phyloP scores from a whole-genome alignment of 2,797 vertebrate genomes.

The Toxotes lorentzi region DNA sequence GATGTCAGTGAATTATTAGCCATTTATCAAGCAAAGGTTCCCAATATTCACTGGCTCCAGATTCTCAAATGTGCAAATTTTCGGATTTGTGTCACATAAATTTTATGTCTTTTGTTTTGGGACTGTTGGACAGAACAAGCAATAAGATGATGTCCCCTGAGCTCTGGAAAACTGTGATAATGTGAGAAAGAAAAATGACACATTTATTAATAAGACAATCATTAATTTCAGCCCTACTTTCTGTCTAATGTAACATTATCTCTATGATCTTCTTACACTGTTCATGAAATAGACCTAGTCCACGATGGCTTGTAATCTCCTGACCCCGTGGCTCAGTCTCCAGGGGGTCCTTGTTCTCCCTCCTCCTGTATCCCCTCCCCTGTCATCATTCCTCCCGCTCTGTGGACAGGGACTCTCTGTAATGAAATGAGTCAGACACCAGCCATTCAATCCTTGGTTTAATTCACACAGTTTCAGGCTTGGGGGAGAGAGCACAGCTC shows the following conservation, averaged over 20 bases:
- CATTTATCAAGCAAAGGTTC: too few species aligned
- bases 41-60: too few species aligned
- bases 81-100: neutral
- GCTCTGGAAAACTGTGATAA: neutral
- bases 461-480: conserved; percentile 14
- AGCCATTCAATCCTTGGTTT: conserved; percentile 37
- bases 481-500: neutral
- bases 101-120: neutral
- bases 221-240: neutral
- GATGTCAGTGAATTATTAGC: too few species aligned
- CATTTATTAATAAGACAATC: neutral
- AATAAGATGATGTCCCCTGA: neutral
- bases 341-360: conserved; percentile 47
- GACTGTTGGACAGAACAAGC: neutral
- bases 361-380: conserved; percentile 39
- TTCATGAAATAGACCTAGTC: conserved; percentile 14
- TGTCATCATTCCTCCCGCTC: conserved; percentile 42
- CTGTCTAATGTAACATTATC: conserved; percentile 34
- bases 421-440: conserved; percentile 55
- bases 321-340: conserved; percentile 59
- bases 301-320: conserved; percentile 50
- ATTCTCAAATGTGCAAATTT: too few species aligned
- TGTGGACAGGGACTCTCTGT: conserved; percentile 36
- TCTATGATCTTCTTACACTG: conserved; percentile 32
- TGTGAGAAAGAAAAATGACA: neutral